Base-by-base conservation (phyloP, 1,140 invertebrate genomes). In the Drosophila kanapiae region DNA sequence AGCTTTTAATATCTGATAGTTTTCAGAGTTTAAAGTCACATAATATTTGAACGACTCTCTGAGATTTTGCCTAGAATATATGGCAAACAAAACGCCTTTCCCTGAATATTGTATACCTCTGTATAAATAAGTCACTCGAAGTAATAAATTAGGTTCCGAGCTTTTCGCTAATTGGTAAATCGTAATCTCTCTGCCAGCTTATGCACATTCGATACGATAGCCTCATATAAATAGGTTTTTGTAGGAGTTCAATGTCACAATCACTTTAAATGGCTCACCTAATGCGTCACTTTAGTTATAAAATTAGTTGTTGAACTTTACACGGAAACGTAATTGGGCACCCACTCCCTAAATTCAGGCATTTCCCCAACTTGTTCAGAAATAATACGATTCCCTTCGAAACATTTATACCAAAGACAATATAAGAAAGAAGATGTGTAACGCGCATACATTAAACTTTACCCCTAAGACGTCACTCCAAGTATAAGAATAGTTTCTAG, bases 401-500 rank as follows among this genome's bases (percentile, higher is more conserved):
- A 18, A 47, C 11, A 23, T 27, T 60, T 37, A 37, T 18, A 47
- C 11, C 5, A 48, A 27, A 48, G 7, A 14, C 7, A 48, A 29
- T 48, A 27, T 29, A 14, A 48, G 8, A 6, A 48, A 18, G 23
- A 47, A 23, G 43, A 45, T 45, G 18, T 18, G 18, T 23, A 27
- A 47, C 43, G 4, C 10, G 18, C 11, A 27, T 33, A 35, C 18
- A 8, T 14, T 23, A 18, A 14, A 29, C 8, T 16, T 6, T 38
- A 11, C 35, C 42, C 38, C 31, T 35, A 13, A 29, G 61, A 70
- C 78, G 82, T 82, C 83, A 86, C 45, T 60, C 58, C 35, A 78
- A 71, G 59, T 80, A 77, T 72, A 88, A 75, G 78, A 69, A 78
- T 57, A 62, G 62, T 71, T 75, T 78, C 47, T 65, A 72, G 67